A percentile compares a stretch with the other conserved stretches of the same genome.
These are phyloP conservation scores for Eidolon helvum DNA, from an alignment of 2,113 vertebrate genomes.

Conservation along the genomic window DNA sequence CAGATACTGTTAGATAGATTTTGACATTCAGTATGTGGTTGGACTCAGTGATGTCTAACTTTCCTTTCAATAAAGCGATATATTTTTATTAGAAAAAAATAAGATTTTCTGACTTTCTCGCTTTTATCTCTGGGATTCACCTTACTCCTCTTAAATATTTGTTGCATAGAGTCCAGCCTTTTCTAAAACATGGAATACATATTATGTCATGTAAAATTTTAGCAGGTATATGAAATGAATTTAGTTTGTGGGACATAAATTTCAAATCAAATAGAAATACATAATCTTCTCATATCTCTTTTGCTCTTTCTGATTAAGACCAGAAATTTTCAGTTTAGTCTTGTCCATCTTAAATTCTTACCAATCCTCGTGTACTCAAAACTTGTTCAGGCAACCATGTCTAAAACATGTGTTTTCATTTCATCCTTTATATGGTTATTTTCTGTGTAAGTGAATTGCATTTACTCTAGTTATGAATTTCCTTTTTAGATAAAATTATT, in stretches of 20 bases:
- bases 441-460: neutral
- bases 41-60: neutral
- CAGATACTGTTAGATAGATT: neutral
- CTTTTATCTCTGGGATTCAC: neutral
- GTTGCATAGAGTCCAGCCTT: neutral
- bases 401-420: neutral
- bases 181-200: neutral
- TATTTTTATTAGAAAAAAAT: neutral
- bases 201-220: neutral
- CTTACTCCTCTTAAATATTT: neutral
- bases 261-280: neutral
- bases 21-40: neutral
- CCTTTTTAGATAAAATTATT: neutral
- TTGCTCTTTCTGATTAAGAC: neutral
- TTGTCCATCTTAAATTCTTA: neutral
- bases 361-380: neutral
- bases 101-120: neutral
- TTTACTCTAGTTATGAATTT: neutral
- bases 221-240: neutral
- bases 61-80: neutral
- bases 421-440: neutral
- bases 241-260: neutral
- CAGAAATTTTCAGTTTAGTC: neutral
- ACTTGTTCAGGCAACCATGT: neutral
- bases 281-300: neutral